Conservation (phyloP, 2,888 invertebrate species). For the Pseudococcus jackbeardsleyi region DNA sequence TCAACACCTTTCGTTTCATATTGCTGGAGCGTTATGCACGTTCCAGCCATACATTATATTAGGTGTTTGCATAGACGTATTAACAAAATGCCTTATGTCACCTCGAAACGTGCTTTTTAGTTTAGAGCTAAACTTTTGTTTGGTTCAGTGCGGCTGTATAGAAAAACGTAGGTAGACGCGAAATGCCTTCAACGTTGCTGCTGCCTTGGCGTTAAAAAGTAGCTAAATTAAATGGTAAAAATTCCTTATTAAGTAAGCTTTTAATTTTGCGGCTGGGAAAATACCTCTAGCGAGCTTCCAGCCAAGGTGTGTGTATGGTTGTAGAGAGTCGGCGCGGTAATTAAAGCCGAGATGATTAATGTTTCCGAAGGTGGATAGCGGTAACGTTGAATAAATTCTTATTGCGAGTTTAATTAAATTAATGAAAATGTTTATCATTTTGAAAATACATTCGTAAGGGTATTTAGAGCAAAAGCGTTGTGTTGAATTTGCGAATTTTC, state of each 20-base stretch:
- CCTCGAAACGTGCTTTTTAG: slow-evolving; percentile 37
- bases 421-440: slow-evolving; percentile 57
- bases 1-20: slow-evolving; percentile 39
- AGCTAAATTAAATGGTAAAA: not conserved
- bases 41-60: slow-evolving; percentile 34
- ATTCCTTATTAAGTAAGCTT: slow-evolving; percentile 43
- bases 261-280: slow-evolving; percentile 38
- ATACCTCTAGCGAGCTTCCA: not conserved
- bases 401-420: slow-evolving; percentile 52
- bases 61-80: slow-evolving; percentile 55
- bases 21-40: slow-evolving; percentile 9
- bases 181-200: not conserved
- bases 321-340: slow-evolving; percentile 35
- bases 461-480: slow-evolving; percentile 37
- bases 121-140: slow-evolving; percentile 25
- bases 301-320: slow-evolving; percentile 12
- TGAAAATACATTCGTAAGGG: slow-evolving; percentile 51
- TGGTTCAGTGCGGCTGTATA: not conserved
- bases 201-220: not conserved
- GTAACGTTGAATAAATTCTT: slow-evolving; percentile 54
- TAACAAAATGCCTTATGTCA: slow-evolving; percentile 50
- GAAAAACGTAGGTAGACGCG: too few species aligned
- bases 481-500: slow-evolving; percentile 52
- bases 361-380: slow-evolving; percentile 43
- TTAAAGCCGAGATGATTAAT: slow-evolving; percentile 54